phyloP scores from a whole-genome alignment of 2,888 invertebrate species.

The Orthosia cruda region DNA sequence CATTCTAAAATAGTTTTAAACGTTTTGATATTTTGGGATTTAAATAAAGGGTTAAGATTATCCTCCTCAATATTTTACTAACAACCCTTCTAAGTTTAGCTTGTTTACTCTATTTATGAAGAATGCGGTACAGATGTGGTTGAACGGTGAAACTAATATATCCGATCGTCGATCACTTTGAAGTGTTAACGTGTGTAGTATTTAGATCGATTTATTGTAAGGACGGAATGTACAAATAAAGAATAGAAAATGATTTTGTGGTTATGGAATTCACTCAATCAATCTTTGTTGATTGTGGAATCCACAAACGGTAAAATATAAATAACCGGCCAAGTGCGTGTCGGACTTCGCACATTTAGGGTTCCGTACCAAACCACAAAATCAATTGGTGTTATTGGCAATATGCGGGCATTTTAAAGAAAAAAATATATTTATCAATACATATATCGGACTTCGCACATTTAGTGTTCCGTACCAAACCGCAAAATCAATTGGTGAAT shows the following conservation, averaged over 20 bases:
- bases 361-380: no score
- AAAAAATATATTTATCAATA: no score
- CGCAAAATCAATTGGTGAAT: no score
- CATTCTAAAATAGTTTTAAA: slow-evolving; percentile 19
- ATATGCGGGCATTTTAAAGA: no score
- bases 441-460: no score
- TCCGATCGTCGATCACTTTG: slow-evolving; percentile 16
- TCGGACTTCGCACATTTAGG: no score
- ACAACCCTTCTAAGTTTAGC: slow-evolving; percentile 13
- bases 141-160: slow-evolving; percentile 7
- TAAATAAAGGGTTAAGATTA: slow-evolving; percentile 11
- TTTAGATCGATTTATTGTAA: background rate
- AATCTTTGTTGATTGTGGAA: no score
- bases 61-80: background rate
- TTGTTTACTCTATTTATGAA: slow-evolving; percentile 21
- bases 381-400: no score
- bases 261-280: no score
- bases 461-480: no score
- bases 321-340: no score
- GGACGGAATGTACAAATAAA: background rate
- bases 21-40: slow-evolving; percentile 14
- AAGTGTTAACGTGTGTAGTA: slow-evolving; percentile 12
- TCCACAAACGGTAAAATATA: no score
- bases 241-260: background rate
- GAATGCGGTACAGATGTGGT: slow-evolving; percentile 44